Evolutionary conservation across 2,888 invertebrate species (phyloP).

Genomic region (Minunthozetes semirufus): DNA sequence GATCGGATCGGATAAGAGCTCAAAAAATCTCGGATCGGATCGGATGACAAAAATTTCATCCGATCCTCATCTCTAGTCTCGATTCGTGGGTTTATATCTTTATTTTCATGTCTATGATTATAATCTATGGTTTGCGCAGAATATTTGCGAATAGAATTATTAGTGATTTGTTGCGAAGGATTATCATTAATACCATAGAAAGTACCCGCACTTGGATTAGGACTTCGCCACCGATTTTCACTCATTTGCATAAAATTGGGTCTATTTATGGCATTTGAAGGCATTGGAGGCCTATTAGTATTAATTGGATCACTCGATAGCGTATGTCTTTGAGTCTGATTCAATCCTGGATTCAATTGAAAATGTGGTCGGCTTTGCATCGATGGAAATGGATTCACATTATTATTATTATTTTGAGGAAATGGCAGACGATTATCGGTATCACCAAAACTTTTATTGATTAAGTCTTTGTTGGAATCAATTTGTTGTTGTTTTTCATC

Average conservation of each 20-base stretch:
- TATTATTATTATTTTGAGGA: background rate
- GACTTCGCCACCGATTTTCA: background rate
- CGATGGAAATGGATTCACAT: background rate
- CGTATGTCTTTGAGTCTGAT: background rate
- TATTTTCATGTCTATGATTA: background rate
- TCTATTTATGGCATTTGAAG: background rate
- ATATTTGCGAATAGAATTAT: background rate
- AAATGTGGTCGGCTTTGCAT: background rate
- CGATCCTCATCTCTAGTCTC: too few species aligned
- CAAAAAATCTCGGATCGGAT: too few species aligned
- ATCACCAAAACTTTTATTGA: background rate
- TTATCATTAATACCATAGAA: background rate
- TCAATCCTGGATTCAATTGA: background rate
- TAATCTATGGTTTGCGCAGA: slow-evolving; percentile 14
- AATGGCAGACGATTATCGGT: too few species aligned
- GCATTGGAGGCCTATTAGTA: background rate
- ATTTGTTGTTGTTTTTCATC: background rate
- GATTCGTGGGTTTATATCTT: background rate
- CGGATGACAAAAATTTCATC: too few species aligned
- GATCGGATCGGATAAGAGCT: too few species aligned
- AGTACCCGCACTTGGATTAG: background rate
- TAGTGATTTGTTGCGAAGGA: background rate
- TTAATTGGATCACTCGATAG: background rate
- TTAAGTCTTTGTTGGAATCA: background rate
- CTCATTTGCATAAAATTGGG: background rate